Conservation (phyloP, 2,888 invertebrate genomes). For the Autographa pulchrina region DNA sequence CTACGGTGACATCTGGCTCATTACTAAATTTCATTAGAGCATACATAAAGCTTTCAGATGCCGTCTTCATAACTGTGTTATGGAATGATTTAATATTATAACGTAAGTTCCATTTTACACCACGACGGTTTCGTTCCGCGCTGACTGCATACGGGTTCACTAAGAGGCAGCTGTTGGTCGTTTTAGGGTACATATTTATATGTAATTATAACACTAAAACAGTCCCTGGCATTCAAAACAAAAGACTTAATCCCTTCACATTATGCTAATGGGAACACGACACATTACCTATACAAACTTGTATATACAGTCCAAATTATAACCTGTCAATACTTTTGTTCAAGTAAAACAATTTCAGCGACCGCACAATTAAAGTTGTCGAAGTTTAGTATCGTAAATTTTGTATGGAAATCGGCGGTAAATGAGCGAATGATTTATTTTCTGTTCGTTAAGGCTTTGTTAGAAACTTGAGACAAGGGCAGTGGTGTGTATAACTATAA, state of each 20-base stretch:
- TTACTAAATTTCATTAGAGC: too few species aligned
- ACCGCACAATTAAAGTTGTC: conserved; percentile 46
- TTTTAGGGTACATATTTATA: conserved; percentile 11
- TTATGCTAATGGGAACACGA: conserved; percentile 50
- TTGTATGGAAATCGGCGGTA: conserved; percentile 46
- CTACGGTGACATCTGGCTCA: too few species aligned
- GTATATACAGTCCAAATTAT: neutral
- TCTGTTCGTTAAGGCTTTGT: conserved; percentile 46
- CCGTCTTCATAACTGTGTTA: too few species aligned
- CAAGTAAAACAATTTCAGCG: neutral
- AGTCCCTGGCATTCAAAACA: conserved; percentile 48
- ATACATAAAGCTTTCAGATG: too few species aligned
- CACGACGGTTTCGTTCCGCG: too few species aligned
- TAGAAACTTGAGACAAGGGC: conserved; percentile 44
- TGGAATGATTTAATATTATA: too few species aligned
- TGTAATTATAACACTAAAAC: neutral
- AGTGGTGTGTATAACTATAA: neutral
- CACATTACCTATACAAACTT: conserved; percentile 39
- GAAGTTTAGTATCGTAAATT: conserved; percentile 50
- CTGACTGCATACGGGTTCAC: too few species aligned
- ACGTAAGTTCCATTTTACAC: too few species aligned
- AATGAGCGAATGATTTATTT: conserved; percentile 55
- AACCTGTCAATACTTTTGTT: conserved; percentile 3
- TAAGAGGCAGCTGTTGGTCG: neutral
- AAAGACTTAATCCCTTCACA: conserved; percentile 52